These are phyloP conservation scores for Trissoscelio sp. DNA, from an alignment of 2,888 invertebrate species.

Conservation along the genomic window DNA sequence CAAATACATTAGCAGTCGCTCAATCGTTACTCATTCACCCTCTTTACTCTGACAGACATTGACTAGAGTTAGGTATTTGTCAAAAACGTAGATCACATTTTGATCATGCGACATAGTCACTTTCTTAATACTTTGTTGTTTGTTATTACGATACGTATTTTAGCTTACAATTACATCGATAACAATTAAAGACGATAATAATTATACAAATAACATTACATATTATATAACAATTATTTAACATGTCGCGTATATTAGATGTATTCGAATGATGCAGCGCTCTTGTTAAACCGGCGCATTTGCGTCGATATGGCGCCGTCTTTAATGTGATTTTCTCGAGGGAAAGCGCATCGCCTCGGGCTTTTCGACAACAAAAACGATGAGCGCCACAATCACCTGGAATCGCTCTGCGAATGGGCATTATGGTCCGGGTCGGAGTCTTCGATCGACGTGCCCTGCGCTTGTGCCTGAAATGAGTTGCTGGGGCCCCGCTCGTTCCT, in stretches of 20 bases:
- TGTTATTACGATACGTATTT: conserved; percentile 42
- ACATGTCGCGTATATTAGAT: conserved; percentile 18
- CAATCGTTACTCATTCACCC: conserved; percentile 4
- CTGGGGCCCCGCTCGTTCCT: conserved; percentile 80
- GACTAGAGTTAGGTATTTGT: conserved; percentile 69
- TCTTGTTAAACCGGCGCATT: conserved; percentile 1
- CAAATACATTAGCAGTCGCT: conserved; percentile 31
- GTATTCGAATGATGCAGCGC: conserved; percentile 27
- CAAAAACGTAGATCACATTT: conserved; percentile 48
- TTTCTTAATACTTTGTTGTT: conserved; percentile 26
- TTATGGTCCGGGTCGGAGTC: conserved; percentile 81
- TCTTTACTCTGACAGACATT: conserved; percentile 51
- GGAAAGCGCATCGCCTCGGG: conserved; percentile 13
- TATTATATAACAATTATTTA: conserved; percentile 43
- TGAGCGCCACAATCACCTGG: conserved; percentile 80
- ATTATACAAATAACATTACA: conserved; percentile 47
- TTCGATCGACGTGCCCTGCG: conserved; percentile 80
- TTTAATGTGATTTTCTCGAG: conserved; percentile 4
- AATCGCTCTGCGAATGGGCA: conserved; percentile 80
- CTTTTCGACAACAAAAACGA: conserved; percentile 30
- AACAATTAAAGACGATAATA: conserved; percentile 44
- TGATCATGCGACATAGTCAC: conserved; percentile 32
- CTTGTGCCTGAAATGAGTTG: conserved; percentile 77
- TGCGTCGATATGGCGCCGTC: conserved; percentile 21
- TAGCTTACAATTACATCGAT: conserved; percentile 38